phyloP scores from a whole-genome alignment of 2,113 vertebrate species.

The Collichthys lucidus region DNA sequence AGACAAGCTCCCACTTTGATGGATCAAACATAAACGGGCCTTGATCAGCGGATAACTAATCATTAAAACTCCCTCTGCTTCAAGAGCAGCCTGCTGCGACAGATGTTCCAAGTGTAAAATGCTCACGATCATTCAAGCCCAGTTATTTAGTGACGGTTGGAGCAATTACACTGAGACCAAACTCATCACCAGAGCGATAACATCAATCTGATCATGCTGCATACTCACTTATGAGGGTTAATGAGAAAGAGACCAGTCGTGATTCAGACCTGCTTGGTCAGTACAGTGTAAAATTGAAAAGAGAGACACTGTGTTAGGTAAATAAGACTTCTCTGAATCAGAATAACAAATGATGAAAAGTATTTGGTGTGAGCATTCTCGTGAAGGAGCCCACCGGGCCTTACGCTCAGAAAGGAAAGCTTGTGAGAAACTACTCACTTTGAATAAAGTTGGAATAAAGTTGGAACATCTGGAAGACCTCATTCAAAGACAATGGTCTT shows the following conservation, averaged over 20 bases:
- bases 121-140: conserved; percentile 58
- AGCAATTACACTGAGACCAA: conserved; percentile 53
- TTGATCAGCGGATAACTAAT: conserved; percentile 72
- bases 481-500: background rate
- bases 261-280: background rate
- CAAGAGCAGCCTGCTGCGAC: conserved; percentile 53
- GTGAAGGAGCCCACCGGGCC: background rate
- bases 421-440: conserved; percentile 12
- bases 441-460: background rate
- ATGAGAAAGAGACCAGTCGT: conserved; percentile 32
- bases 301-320: background rate
- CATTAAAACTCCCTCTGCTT: conserved; percentile 56
- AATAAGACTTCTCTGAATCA: conserved; percentile 11
- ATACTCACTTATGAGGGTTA: conserved; percentile 51
- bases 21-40: conserved; percentile 72
- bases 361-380: background rate
- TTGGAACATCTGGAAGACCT: background rate
- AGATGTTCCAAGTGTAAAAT: conserved; percentile 69
- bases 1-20: conserved; percentile 65
- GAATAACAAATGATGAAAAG: background rate
- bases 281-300: conserved; percentile 14
- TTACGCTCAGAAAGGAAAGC: background rate
- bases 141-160: conserved; percentile 43
- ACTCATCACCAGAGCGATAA: conserved; percentile 51
- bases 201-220: conserved; percentile 43